Evolutionary conservation across 2,888 invertebrate genomes (phyloP), one percentile per base, ranked within the genome.

Genomic region (Molorchus minor): DNA sequence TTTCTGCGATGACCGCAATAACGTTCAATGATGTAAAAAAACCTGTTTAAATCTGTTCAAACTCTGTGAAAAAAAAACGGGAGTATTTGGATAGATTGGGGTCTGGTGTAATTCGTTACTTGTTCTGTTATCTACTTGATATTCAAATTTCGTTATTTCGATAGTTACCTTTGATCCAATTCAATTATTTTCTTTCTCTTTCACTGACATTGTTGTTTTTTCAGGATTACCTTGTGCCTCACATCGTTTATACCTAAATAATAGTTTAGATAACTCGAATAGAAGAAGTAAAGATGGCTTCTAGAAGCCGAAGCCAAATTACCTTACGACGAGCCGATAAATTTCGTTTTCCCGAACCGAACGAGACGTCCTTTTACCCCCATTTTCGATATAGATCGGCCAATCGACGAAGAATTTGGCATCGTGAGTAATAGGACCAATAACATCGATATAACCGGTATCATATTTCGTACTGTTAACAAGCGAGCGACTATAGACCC

Each of bases 401-500:
- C 78, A 2, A 79, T 79, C 52, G 80, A 80, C 58, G 79, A 77
- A 51, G 74, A 80, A 56, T 69, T 78, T 41, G 78, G 80, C 62
- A 62, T 73, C 16, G 70, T 70, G 2, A 58, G 54, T 30, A 62
- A 62, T 20, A 47, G 41, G 56, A 64, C 77, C 46, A 78, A 71
- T 21, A 70, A 62, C 30, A 71, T 77, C 8, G 79, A 79, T 58
- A 58, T 75, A 1, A 84, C 80, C 4, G 86, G 85, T 51, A 66
- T 79, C 43, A 84, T 86, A 62, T 84, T 85, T 25, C 80, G 87
- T 45, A 87, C 87, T 72, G 86, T 87, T 16, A 86, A 86, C 72
- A 88, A 87, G 75, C 82, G 89, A 63, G 89, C 89, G 4, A 88
- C 88, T 1, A 86, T 92, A 38, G 92, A 92, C 80, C 93, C 93